Evolutionary conservation across 92 coral and sea anemone species (phyloP), one percentile per base, ranked within the genome.

Genomic region (Diadumene lineata): DNA sequence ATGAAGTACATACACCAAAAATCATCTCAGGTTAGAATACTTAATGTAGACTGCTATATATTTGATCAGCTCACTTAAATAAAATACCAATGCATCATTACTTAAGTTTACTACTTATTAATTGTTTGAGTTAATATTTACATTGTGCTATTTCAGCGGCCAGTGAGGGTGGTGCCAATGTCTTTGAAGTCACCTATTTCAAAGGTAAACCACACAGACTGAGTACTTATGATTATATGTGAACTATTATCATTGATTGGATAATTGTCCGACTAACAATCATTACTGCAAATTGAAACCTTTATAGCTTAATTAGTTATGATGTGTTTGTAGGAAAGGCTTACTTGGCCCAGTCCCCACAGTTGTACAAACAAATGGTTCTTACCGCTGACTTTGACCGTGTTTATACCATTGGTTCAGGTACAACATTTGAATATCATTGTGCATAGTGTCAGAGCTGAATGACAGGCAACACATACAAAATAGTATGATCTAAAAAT

Each of bases 101-200:
- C n/a, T n/a, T n/a, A n/a, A n/a, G n/a, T n/a, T n/a, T n/a, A n/a
- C n/a, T n/a, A n/a, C n/a, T 44, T 44, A 53, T 53, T 53, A 21
- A 3, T 53, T 9, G 19, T 9, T 21, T 15, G 19, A 15, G 21
- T 33, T 24, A 43, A 1, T 70, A 60, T 1, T 1, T 66, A 66
- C 48, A 22, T 33, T 65, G 34, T 28, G 19, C 34, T 38, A 50
- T 43, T 34, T 51, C 32, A 94, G 98, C 97, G 44, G 93, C 98
- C 24, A 94, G 98, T 78, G 98, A 94, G 77, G 98, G 98, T 61
- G 98, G 98, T 60, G 94, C 98, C 57, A 94, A 86, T 76, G 98
- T 94, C n/a, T 94, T 94, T 91, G 93, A 87, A 84, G 97, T 94
- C 26, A 82, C 87, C 63, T 94, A 94, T 68, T 94, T 94, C 48